Evolutionary conservation across 2,113 vertebrate genomes (phyloP).

Genomic region (Sceloporus undulatus): DNA sequence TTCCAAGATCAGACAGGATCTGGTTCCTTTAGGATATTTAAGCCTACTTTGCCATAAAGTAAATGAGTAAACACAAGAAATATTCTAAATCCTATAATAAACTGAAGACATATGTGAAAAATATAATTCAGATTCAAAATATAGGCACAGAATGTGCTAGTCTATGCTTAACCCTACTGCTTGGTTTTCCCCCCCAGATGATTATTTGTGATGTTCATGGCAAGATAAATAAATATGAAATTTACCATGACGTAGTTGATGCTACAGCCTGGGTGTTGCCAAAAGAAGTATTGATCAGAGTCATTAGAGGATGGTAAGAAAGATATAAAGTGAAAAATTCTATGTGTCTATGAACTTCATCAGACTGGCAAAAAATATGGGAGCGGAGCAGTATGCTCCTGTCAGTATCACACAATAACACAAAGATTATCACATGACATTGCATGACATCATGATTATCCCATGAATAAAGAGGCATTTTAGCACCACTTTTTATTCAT

Average conservation of each 20-base stretch:
- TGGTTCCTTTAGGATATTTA: no score
- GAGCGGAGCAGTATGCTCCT: no score
- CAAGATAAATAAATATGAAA: slow-evolving; percentile 78
- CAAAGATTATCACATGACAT: no score
- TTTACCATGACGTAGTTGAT: slow-evolving; percentile 78
- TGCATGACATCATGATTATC: no score
- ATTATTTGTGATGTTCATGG: slow-evolving; percentile 79
- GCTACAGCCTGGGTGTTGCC: slow-evolving; percentile 78
- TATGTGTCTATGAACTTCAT: no score
- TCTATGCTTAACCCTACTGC: slow-evolving; percentile 34
- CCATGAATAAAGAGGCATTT: no score
- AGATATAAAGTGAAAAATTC: slow-evolving; percentile 11
- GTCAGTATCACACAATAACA: no score
- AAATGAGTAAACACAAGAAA: neutral
- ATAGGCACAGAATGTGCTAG: slow-evolving; percentile 37
- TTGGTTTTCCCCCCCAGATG: slow-evolving; percentile 76
- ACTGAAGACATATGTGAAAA: neutral
- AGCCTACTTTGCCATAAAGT: slow-evolving; percentile 1
- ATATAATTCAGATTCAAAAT: neutral
- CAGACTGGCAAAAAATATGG: no score
- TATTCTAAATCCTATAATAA: neutral
- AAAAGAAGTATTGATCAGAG: slow-evolving; percentile 75
- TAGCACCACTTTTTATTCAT: no score
- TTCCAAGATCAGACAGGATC: no score
- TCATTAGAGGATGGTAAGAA: slow-evolving; percentile 87